Evolutionary conservation across 2,113 vertebrate species (phyloP), one percentile per base, ranked within the genome.

Genomic region (Puffinus mauretanicus): DNA sequence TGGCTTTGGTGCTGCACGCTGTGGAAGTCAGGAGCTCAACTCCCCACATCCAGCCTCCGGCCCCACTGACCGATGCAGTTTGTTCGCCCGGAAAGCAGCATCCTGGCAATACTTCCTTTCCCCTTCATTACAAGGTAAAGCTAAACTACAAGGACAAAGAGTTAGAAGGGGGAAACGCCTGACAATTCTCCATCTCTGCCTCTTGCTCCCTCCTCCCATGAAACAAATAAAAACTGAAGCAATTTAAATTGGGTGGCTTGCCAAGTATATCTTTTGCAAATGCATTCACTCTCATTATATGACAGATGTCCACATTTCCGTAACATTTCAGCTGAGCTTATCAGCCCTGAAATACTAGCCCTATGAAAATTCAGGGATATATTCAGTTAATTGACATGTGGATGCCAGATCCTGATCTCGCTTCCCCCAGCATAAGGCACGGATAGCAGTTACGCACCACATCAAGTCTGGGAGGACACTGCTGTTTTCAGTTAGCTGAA

Each of bases 151-250:
- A 22, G 62, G 88, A 91, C 60, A 91, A 82, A 93, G 77, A 83
- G 13, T 94, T 72, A n/a, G 46, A 83, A 88, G 36, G 64, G 58
- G 60, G 54, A 66, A 86, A 54, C 8, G 27, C 18, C 83, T 76
- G 54, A 82, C 67, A 61, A 6, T 67, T 84, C 36, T 54, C 61
- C 65, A 44, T 40, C 60, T 64, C 55, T 51, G 60, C 51, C 47
- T 73, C 94, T 83, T 81, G 86, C 60, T 82, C 38, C 44, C 55
- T 69, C 57, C 46, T 86, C 55, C 38, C 7, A 0, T 17, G n/a
- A 82, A 94, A 94, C 40, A 87, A 91, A 81, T 71, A 79, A 76
- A 76, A 96, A 91, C 62, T 40, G 75, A 95, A 93, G 58, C 82
- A 86, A 85, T 96, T 80, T 78, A 89, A 85, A 66, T 5, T 60